Base-by-base conservation (phyloP, 2,113 vertebrate species). In the Spea multiplicata region DNA sequence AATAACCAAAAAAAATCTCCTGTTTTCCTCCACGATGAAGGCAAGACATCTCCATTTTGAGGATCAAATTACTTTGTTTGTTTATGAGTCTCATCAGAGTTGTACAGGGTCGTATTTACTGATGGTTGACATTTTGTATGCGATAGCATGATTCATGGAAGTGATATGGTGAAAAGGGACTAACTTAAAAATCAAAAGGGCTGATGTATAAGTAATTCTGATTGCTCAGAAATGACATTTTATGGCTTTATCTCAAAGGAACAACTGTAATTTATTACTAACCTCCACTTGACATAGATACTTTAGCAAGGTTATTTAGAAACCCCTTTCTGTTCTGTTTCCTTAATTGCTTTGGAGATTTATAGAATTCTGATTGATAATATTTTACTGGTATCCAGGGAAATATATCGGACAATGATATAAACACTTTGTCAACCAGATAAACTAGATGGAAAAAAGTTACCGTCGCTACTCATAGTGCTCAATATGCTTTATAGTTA, bases 341-440 rank as follows among this genome's bases (percentile, higher is more conserved):
- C 64, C 71, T 73, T 80, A 80, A 80, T 80, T 80, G 70, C 71
- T 73, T 80, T 73, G 67, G 44, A 73, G 77, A 73, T 80, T 80
- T 80, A 80, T 80, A 80, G 77, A 67, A 80, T 67, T 73, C 77
- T 80, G 77, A 73, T 79, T 79, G 69, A 79, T 80, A 73, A 66
- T 73, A 73, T 80, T 80, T 80, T 80, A 80, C 71, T 47, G 44
- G 77, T 59, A 71, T 73, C 61, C 49, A 3, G 71, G 77, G 77
- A 80, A 80, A 73, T 73, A 50, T 64, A 73, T 10, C 73, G 49
- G 45, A 16, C 30, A 64, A 80, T 73, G 61, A 73, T 72, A 66
- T 72, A 73, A 73, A 73, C 77, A 80, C 71, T 79, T 79, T 73
- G 64, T 80, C 77, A 73, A 80, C 49, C 47, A 55, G 44, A 16